A percentile compares a stretch with the other conserved stretches of the same genome.
Conservation (phyloP, 2,113 vertebrate species). For the Laterallus jamaicensis region DNA sequence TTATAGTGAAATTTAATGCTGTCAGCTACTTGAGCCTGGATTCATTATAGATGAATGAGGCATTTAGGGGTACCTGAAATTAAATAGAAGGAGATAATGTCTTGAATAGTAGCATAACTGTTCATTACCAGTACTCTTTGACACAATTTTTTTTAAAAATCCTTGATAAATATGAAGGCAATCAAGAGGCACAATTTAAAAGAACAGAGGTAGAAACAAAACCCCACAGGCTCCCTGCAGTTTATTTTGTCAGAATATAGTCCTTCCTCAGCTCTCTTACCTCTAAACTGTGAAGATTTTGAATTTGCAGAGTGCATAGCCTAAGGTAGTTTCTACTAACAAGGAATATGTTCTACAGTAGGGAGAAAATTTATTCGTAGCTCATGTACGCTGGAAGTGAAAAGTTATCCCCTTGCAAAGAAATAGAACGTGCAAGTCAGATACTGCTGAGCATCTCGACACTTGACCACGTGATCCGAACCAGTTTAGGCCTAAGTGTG, state of each 20-base stretch:
- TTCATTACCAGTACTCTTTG: background rate
- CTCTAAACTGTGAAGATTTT: background rate
- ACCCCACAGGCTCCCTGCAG: background rate
- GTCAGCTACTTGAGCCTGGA: background rate
- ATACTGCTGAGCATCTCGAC: background rate
- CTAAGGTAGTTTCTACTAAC: background rate
- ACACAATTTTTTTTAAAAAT: background rate
- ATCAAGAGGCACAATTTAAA: background rate
- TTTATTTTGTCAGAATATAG: background rate
- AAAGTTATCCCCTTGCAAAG: background rate
- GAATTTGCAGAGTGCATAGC: background rate
- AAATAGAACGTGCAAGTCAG: background rate
- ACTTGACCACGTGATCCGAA: background rate
- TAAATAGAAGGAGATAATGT: background rate
- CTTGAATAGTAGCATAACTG: background rate
- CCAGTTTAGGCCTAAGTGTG: background rate
- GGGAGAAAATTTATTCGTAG: background rate
- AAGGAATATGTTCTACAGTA: fast-evolving
- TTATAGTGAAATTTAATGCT: background rate
- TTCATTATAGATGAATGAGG: background rate
- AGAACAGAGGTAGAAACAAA: fast-evolving
- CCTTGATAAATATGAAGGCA: background rate
- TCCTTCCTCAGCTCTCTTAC: background rate
- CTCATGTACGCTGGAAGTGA: background rate
- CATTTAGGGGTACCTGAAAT: background rate